A percentile compares a stretch with the other conserved stretches of the same genome.
phyloP scores from a whole-genome alignment of 2,113 vertebrate genomes.

The Sinocyclocheilus grahami region DNA sequence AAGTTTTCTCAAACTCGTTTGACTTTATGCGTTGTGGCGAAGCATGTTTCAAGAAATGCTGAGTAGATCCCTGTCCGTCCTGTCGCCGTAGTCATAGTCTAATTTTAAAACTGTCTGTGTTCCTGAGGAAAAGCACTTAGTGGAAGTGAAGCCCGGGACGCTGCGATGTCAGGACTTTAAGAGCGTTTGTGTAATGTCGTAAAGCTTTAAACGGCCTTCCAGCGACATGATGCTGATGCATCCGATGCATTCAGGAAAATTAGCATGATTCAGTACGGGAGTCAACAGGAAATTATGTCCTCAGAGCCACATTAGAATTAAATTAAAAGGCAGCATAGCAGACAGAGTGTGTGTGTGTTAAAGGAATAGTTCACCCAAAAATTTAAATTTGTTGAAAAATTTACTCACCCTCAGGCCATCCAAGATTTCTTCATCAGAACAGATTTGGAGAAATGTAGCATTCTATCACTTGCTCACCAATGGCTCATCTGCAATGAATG shows the following conservation, averaged over 20 bases:
- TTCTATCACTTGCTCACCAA: background rate
- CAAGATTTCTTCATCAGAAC: background rate
- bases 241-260: background rate
- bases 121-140: conserved; percentile 37
- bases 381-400: background rate
- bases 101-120: conserved; percentile 38
- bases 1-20: conserved; percentile 8
- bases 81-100: background rate
- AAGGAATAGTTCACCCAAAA: background rate
- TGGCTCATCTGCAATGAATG: background rate
- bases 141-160: background rate
- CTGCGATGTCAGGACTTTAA: conserved; percentile 34
- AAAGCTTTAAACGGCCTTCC: conserved; percentile 32
- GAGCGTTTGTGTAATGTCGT: conserved; percentile 30
- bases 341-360: background rate
- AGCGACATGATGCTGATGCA: background rate
- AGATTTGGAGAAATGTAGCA: background rate
- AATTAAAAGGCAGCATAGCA: background rate
- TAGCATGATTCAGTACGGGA: no score
- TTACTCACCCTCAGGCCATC: no score
- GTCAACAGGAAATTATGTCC: conserved; percentile 3
- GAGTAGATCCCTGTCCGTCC: background rate
- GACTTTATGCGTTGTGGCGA: background rate
- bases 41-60: background rate
- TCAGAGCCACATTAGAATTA: background rate